Evolutionary conservation across 2,888 invertebrate genomes (phyloP).

Genomic region (Aphrophora alni): DNA sequence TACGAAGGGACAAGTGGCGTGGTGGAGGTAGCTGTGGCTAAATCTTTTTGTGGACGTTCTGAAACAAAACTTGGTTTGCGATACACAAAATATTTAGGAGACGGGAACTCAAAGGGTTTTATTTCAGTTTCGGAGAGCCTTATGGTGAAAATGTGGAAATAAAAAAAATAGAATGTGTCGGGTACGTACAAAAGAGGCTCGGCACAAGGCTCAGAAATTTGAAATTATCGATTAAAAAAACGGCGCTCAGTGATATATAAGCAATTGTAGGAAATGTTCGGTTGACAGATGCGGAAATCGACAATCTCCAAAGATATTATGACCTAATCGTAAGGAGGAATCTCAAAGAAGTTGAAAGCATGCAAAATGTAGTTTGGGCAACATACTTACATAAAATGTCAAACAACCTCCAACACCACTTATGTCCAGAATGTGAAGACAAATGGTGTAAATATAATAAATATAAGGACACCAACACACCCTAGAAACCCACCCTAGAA

Average conservation of each 20-base stretch:
- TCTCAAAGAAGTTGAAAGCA: slow-evolving; percentile 10
- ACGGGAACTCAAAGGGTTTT: slow-evolving; percentile 38
- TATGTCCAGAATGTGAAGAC: slow-evolving; percentile 24
- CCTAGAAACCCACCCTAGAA: slow-evolving; percentile 11
- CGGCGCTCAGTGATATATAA: slow-evolving; percentile 35
- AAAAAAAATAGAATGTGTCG: slow-evolving; percentile 18
- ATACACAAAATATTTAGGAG: slow-evolving; percentile 29
- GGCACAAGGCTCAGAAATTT: no score
- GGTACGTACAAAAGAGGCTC: slow-evolving; percentile 13
- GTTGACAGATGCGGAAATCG: slow-evolving; percentile 29
- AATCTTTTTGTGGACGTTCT: slow-evolving; percentile 31
- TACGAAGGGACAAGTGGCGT: slow-evolving; percentile 21
- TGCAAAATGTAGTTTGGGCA: slow-evolving; percentile 42
- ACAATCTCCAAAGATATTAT: slow-evolving; percentile 36
- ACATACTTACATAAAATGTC: slow-evolving; percentile 39
- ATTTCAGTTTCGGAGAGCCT: not conserved
- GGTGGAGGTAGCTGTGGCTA: slow-evolving; percentile 36
- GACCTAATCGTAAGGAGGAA: slow-evolving; percentile 39
- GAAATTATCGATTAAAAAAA: not conserved
- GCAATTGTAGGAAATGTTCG: slow-evolving; percentile 25
- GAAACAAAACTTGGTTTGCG: slow-evolving; percentile 25
- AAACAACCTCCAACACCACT: slow-evolving; percentile 33
- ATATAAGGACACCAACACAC: no score
- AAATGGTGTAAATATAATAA: slow-evolving; percentile 47
- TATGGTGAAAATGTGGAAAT: slow-evolving; percentile 13